phyloP scores from a whole-genome alignment of 30 jellyfish, hydroid and myxozoan genomes.

The Nemopilema nomurai region DNA sequence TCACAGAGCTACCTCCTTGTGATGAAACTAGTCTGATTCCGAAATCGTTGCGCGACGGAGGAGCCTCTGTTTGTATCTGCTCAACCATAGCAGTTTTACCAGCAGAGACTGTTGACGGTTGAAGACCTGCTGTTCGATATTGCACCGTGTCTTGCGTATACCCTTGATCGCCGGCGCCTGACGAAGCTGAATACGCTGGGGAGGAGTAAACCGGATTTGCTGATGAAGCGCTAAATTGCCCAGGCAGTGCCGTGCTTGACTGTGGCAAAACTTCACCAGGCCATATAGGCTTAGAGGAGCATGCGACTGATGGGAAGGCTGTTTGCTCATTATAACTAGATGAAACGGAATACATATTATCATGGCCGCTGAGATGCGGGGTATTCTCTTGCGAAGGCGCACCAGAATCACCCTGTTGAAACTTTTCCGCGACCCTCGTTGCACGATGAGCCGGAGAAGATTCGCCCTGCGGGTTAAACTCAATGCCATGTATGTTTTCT shows the following conservation, averaged over 20 bases:
- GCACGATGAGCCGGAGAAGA: conserved; percentile 28
- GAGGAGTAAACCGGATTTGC: neutral
- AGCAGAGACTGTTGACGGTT: neutral
- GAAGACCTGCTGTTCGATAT: neutral
- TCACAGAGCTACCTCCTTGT: neutral
- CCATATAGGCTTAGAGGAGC: neutral
- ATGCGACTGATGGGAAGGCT: neutral
- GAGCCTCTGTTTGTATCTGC: neutral
- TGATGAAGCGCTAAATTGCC: neutral
- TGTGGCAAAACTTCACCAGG: neutral
- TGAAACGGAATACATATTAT: neutral
- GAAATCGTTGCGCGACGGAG: neutral
- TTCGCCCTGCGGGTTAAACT: conserved; percentile 18
- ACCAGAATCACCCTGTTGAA: neutral
- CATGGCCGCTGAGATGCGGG: neutral
- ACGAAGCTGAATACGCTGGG: neutral
- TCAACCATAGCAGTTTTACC: neutral
- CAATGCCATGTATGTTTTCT: conserved; percentile 3
- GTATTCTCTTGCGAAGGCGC: neutral
- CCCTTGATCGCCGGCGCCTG: neutral
- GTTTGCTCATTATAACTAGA: neutral
- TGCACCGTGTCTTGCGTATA: neutral
- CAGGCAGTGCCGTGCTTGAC: neutral
- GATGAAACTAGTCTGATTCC: conserved; percentile 15
- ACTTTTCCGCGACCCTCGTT: neutral